Percentiles rank a stretch among this genome's conserved stretches.
Conservation (phyloP, 2,888 invertebrate genomes). For the Alcis repandata region DNA sequence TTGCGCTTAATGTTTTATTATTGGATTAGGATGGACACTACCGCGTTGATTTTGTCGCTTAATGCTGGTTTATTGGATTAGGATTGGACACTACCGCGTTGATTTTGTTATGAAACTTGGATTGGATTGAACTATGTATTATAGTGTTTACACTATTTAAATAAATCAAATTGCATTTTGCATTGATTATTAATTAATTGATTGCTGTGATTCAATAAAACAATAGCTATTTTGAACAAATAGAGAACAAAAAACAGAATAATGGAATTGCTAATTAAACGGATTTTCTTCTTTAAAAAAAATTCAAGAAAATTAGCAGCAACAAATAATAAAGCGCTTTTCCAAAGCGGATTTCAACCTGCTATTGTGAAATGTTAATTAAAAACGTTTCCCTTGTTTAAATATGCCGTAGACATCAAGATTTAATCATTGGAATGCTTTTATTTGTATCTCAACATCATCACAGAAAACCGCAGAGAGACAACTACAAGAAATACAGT, state of each 20-base stretch:
- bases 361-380: slow-evolving; percentile 19
- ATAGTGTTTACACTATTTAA: too few species aligned
- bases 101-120: too few species aligned
- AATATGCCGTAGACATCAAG: slow-evolving; percentile 24
- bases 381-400: slow-evolving; percentile 14
- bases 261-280: too few species aligned
- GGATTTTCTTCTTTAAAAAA: neutral
- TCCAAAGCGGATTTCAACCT: slow-evolving; percentile 6
- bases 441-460: slow-evolving; percentile 24
- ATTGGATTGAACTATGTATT: too few species aligned
- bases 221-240: too few species aligned
- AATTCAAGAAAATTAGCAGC: neutral
- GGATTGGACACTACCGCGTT: too few species aligned
- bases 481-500: neutral
- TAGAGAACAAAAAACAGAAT: too few species aligned
- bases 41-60: neutral
- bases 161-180: too few species aligned
- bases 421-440: slow-evolving; percentile 28
- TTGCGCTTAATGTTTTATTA: too few species aligned
- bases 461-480: neutral
- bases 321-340: neutral
- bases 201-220: too few species aligned
- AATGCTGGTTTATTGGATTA: neutral
- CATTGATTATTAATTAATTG: too few species aligned
- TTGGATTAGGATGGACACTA: neutral